phyloP scores from a whole-genome alignment of 1,140 invertebrate genomes.

The Drosophila micromelanica region DNA sequence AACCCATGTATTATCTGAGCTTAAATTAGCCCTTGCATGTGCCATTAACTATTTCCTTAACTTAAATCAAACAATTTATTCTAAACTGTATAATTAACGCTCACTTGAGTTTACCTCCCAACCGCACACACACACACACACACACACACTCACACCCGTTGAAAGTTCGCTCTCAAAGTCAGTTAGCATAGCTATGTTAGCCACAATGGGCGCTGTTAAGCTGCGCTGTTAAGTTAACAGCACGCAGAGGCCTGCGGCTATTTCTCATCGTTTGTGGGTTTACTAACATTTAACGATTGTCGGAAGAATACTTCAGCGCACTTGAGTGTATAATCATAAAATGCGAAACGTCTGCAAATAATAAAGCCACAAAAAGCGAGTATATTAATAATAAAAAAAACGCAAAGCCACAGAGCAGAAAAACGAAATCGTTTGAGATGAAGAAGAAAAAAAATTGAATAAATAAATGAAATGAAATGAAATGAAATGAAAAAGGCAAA shows the following conservation, averaged over 20 bases:
- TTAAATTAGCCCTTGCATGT: slow-evolving; percentile 23
- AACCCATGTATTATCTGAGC: slow-evolving; percentile 3
- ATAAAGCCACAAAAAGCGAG: slow-evolving; percentile 64
- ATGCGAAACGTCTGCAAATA: slow-evolving; percentile 71
- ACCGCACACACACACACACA: slow-evolving; percentile 35
- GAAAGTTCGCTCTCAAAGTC: not conserved
- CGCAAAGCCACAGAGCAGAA: slow-evolving; percentile 33
- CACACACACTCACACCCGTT: slow-evolving; percentile 40
- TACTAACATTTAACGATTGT: slow-evolving; percentile 64
- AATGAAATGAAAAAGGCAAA: slow-evolving; percentile 39
- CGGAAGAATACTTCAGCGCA: slow-evolving; percentile 75
- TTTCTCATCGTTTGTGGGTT: slow-evolving; percentile 44
- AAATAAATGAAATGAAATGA: slow-evolving; percentile 39
- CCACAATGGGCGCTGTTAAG: slow-evolving; percentile 30
- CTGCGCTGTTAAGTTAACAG: slow-evolving; percentile 26
- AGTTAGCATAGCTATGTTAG: slow-evolving; percentile 23
- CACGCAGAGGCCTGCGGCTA: slow-evolving; percentile 34
- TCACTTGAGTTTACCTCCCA: slow-evolving; percentile 1
- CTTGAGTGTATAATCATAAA: slow-evolving; percentile 75
- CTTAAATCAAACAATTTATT: slow-evolving; percentile 51
- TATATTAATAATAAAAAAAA: slow-evolving; percentile 14
- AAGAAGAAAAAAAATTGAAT: slow-evolving; percentile 31
- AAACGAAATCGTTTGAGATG: slow-evolving; percentile 66
- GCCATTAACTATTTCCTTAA: slow-evolving; percentile 41
- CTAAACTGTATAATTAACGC: slow-evolving; percentile 64